A percentile compares a stretch with the other conserved stretches of the same genome.
Evolutionary conservation across 2,797 vertebrate genomes (phyloP).

Genomic region (Limosa lapponica): DNA sequence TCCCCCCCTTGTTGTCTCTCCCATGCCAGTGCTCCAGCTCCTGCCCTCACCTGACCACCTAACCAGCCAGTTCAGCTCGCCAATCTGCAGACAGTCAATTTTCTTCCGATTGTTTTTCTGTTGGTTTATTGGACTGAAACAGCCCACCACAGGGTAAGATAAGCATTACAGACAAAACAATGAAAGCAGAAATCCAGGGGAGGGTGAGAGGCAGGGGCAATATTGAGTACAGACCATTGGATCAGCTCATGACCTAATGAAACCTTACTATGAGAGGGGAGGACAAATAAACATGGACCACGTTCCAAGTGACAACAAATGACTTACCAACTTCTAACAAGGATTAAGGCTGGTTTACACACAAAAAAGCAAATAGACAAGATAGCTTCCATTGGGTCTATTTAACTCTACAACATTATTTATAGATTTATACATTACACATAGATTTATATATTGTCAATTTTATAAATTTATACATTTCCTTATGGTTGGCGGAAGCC

Average conservation of each 20-base stretch:
- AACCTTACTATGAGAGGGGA: background rate
- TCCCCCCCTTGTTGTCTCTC: background rate
- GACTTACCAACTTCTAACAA: background rate
- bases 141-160: background rate
- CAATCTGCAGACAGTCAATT: background rate
- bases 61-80: fast-evolving
- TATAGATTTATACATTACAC: background rate
- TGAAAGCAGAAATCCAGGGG: background rate
- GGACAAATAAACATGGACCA: background rate
- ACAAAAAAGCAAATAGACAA: background rate
- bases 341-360: background rate
- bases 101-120: background rate
- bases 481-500: background rate
- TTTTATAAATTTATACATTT: background rate
- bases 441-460: background rate
- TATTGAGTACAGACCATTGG: background rate
- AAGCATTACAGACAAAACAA: background rate
- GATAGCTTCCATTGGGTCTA: background rate
- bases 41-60: background rate
- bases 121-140: background rate
- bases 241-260: background rate
- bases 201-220: background rate
- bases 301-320: background rate
- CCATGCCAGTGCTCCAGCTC: background rate
- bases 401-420: background rate